Conservation (phyloP, 2,888 invertebrate genomes). For the Lycophotia porphyrea region DNA sequence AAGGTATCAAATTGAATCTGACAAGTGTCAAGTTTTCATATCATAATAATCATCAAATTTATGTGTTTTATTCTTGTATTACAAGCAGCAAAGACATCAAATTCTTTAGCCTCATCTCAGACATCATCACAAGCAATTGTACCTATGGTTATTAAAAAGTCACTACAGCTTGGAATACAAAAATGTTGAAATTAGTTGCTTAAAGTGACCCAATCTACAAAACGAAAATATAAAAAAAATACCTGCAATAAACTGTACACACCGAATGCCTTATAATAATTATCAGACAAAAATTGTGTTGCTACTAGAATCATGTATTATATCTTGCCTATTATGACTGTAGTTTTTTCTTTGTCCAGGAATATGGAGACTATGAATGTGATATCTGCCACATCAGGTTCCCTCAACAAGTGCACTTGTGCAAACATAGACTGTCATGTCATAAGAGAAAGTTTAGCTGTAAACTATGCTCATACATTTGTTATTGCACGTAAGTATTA, state of each 20-base stretch:
- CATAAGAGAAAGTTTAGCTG: conserved; percentile 74
- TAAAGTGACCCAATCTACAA: neutral
- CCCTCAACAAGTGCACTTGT: conserved; percentile 61
- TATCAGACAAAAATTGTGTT: neutral
- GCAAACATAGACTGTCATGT: conserved; percentile 67
- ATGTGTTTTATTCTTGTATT: too few species aligned
- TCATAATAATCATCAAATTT: too few species aligned
- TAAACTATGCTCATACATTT: conserved; percentile 72
- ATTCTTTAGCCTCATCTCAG: too few species aligned
- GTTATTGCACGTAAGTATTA: conserved; percentile 71
- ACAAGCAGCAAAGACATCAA: too few species aligned
- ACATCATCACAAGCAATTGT: too few species aligned
- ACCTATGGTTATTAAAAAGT: neutral
- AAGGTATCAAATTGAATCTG: too few species aligned
- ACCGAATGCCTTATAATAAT: neutral
- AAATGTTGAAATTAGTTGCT: neutral
- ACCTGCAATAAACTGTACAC: neutral
- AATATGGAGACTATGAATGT: conserved; percentile 70
- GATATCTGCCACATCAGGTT: conserved; percentile 71
- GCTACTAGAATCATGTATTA: neutral
- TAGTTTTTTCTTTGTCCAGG: conserved; percentile 55
- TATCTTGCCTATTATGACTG: neutral
- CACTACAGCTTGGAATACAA: neutral
- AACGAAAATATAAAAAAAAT: neutral
- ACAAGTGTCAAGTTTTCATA: too few species aligned